A percentile compares a stretch with the other conserved stretches of the same genome.
Conservation (phyloP, 2,113 vertebrate genomes). For the Hippocampus guttulatus region DNA sequence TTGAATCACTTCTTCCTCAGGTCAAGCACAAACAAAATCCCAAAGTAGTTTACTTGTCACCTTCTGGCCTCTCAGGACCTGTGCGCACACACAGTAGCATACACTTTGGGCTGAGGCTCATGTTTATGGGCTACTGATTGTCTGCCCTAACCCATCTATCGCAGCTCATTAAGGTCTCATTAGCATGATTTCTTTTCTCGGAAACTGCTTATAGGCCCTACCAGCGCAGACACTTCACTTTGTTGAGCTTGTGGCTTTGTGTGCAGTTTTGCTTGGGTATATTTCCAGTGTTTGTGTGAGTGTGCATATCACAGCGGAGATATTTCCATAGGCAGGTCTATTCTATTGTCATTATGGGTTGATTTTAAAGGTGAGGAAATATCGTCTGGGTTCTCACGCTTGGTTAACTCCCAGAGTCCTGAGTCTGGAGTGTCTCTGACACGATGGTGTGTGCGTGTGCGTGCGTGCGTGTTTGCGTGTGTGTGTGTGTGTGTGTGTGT, state of each 20-base stretch:
- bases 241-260: conserved; percentile 30
- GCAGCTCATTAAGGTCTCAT: conserved; percentile 69
- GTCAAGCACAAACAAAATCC: conserved; percentile 39
- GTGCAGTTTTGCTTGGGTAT: conserved; percentile 37
- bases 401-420: conserved; percentile 68
- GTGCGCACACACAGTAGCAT: conserved; percentile 37
- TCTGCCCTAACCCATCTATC: conserved; percentile 73
- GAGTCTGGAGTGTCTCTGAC: conserved; percentile 64
- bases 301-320: conserved; percentile 46
- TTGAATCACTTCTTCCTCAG: conserved; percentile 2
- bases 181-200: conserved; percentile 69
- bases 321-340: conserved; percentile 73
- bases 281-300: conserved; percentile 26
- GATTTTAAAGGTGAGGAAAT: conserved; percentile 73
- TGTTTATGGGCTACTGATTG: conserved; percentile 71
- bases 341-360: conserved; percentile 69
- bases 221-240: conserved; percentile 58
- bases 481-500: conserved; percentile 10
- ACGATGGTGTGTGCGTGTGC: conserved; percentile 32
- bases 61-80: conserved; percentile 62
- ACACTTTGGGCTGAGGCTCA: conserved; percentile 48
- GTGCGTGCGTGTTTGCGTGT: conserved; percentile 15
- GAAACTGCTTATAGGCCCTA: conserved; percentile 63
- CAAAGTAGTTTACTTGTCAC: conserved; percentile 56
- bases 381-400: conserved; percentile 70